phyloP scores from a whole-genome alignment of 2,113 vertebrate species.

The Psittacara wagleri region DNA sequence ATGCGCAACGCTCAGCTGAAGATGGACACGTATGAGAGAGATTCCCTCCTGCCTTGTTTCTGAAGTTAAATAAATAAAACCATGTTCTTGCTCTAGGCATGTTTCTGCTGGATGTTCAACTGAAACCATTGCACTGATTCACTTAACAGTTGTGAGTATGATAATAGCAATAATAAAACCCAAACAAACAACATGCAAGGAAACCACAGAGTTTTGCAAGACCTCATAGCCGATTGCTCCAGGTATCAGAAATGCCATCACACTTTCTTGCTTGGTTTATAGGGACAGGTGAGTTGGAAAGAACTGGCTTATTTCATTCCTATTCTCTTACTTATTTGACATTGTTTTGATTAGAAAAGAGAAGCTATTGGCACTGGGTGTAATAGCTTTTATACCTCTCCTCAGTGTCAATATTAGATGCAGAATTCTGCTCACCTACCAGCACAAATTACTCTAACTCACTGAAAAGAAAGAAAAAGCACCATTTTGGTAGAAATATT shows the following conservation, averaged over 20 bases:
- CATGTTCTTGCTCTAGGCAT: slow-evolving; percentile 44
- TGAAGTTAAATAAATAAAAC: slow-evolving; percentile 45
- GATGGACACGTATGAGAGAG: neutral
- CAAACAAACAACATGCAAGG: neutral
- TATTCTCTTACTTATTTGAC: slow-evolving; percentile 36
- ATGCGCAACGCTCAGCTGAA: neutral
- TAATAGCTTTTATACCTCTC: slow-evolving; percentile 27
- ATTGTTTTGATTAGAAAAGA: slow-evolving; percentile 42
- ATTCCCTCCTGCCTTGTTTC: neutral
- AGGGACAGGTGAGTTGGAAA: neutral
- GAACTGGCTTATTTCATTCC: slow-evolving; percentile 11
- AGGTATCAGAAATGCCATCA: neutral
- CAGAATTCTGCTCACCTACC: slow-evolving; percentile 5
- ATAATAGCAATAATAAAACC: slow-evolving; percentile 32
- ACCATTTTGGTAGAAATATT: slow-evolving; percentile 21
- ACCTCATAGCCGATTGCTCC: neutral
- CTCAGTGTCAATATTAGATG: slow-evolving; percentile 18
- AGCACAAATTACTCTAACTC: slow-evolving; percentile 4
- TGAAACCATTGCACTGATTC: slow-evolving; percentile 7
- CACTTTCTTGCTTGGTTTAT: neutral
- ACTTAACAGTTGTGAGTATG: slow-evolving; percentile 42
- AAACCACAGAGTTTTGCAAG: neutral
- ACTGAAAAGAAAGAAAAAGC: neutral
- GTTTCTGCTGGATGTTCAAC: slow-evolving; percentile 33
- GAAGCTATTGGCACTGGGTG: slow-evolving; percentile 10